A percentile compares a stretch with the other conserved stretches of the same genome.
Evolutionary conservation across 2,797 vertebrate species (phyloP).

Genomic region (Hemibagrus guttatus): DNA sequence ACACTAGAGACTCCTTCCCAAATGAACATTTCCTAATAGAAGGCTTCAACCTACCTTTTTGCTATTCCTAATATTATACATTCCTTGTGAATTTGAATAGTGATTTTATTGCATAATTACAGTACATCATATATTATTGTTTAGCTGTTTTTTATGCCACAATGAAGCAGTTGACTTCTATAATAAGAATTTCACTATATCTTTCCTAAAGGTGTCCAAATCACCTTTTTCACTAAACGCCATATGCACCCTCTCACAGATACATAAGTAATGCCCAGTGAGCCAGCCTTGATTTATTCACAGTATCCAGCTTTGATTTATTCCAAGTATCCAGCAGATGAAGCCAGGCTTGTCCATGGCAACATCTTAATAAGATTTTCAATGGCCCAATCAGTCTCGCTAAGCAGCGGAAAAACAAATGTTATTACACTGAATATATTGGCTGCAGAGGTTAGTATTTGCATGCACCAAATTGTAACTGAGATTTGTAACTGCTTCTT

Average conservation of each 20-base stretch:
- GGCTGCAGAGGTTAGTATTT: slow-evolving; percentile 13
- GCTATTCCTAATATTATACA: not conserved
- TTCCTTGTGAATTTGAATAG: not conserved
- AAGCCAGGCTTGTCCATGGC: slow-evolving; percentile 27
- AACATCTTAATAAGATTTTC: slow-evolving; percentile 37
- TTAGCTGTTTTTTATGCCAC: too few species aligned
- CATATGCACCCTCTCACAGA: slow-evolving; percentile 11
- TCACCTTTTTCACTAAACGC: not conserved
- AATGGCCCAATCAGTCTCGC: slow-evolving; percentile 31
- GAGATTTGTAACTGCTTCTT: slow-evolving; percentile 13
- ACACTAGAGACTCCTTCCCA: not conserved
- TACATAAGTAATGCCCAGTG: slow-evolving; percentile 17
- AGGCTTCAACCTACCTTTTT: not conserved
- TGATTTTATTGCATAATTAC: not conserved
- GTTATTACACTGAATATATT: slow-evolving; percentile 17
- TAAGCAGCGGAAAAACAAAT: slow-evolving; percentile 25
- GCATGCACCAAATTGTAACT: slow-evolving; percentile 24
- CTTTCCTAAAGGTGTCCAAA: not conserved
- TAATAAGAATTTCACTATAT: slow-evolving; percentile 2
- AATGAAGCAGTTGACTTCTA: not conserved
- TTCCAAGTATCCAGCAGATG: slow-evolving; percentile 18
- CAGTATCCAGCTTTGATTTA: slow-evolving; percentile 4
- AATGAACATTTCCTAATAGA: not conserved
- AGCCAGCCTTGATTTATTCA: slow-evolving; percentile 14
- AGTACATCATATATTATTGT: not conserved